Base-by-base conservation (phyloP, 2,797 vertebrate species). In the Taenioides sp. region DNA sequence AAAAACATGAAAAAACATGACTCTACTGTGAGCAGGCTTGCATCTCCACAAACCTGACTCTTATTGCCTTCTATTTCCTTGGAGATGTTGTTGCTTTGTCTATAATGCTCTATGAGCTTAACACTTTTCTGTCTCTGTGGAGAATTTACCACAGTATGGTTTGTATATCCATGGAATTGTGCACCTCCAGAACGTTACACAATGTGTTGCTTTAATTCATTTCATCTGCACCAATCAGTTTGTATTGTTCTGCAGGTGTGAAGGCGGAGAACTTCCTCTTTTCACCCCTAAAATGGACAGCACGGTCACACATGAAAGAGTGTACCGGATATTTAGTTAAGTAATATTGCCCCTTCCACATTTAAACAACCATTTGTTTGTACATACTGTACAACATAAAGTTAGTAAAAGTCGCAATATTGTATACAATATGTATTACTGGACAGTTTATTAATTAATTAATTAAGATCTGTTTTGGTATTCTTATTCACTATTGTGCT, bases 181-280 rank as follows among this genome's bases (percentile, higher is more conserved):
- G 40, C 40, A 14, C 40, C 40, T 43, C 40, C 40, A 43, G 40
- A 43, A 43, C 3, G 40, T 43, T 16, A 14, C 40, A 14, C 14
- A 14, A 9, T 7, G 12, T 16, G 40, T 43, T 43, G 12, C 14
- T 14, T 43, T n/a, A 43, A 23, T 64, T 43, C 2, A 37, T 43
- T 43, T 43, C 1, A 49, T 50, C 64, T 54, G 27, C 2, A 7
- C 14, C 6, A n/a, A 52, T 20, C 27, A 31, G 4, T 25, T 50
- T 50, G 40, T 18, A 4, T 65, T 71, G 25, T 25, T 22, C 34
- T 65, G 60, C 43, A 7, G 58, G 25, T 73, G 34, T 72, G 65
- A 67, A 37, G 50, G 74, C 49, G 37, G 11, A n/a, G 20, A 22
- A 73, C 75, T 80, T 81, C 79, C 79, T 76, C 65, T 77, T 81